Percentiles rank a stretch among this genome's conserved stretches.
Evolutionary conservation across 1,140 invertebrate species (phyloP).

Genomic region (Periplaneta americana): DNA sequence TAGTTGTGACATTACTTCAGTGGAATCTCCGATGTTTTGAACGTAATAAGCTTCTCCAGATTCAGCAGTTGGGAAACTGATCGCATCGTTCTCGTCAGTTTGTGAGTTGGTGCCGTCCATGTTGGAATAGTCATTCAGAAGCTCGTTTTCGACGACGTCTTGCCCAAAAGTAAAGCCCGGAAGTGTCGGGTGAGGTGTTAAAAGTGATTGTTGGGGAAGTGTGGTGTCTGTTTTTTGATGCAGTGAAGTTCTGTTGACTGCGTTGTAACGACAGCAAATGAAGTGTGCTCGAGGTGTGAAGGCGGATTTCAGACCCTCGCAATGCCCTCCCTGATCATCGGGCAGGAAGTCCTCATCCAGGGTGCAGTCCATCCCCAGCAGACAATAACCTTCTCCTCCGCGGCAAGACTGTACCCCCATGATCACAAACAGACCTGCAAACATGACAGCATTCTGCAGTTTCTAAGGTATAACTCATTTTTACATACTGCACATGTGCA

Average conservation of each 20-base stretch:
- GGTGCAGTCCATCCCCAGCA: slow-evolving; percentile 36
- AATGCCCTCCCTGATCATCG: slow-evolving; percentile 35
- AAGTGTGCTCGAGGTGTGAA: slow-evolving; percentile 40
- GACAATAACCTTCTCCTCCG: slow-evolving; percentile 37
- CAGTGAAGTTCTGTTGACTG: not conserved
- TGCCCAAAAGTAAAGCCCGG: no score
- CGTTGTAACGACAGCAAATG: slow-evolving; percentile 35
- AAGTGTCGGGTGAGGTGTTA: no score
- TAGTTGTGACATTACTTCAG: not conserved
- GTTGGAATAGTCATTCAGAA: not conserved
- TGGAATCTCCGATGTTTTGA: not conserved
- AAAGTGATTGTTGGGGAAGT: not conserved
- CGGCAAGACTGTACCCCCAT: slow-evolving; percentile 39
- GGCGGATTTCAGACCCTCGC: slow-evolving; percentile 36
- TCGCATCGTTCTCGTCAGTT: not conserved
- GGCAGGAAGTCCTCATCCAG: slow-evolving; percentile 38
- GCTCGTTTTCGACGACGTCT: not conserved
- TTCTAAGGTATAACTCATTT: no score
- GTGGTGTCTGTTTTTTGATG: no score
- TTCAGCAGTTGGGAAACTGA: not conserved
- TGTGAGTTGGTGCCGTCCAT: not conserved
- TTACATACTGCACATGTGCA: no score
- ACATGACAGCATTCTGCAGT: no score
- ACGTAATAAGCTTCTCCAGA: not conserved
- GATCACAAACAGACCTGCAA: slow-evolving; percentile 41